Evolutionary conservation across 2,113 vertebrate genomes (phyloP).

Genomic region (Columbina picui): DNA sequence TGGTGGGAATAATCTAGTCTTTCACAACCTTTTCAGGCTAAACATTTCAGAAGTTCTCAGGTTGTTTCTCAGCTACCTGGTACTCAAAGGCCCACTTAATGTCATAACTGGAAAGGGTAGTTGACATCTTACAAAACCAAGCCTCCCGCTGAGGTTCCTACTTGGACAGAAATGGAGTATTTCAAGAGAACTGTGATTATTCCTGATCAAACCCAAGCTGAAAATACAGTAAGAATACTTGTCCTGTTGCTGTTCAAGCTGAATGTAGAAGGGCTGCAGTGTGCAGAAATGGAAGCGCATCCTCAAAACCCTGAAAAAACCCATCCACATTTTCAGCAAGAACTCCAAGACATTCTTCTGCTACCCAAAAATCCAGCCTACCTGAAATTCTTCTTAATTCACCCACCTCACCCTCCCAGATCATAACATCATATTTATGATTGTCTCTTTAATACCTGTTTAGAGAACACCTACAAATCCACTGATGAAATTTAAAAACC

Average conservation of each 20-base stretch:
- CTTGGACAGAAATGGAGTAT: not conserved
- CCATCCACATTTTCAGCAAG: not conserved
- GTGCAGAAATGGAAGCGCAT: not conserved
- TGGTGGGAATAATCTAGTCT: not conserved
- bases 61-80: not conserved
- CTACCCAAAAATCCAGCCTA: not conserved
- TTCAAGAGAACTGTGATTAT: not conserved
- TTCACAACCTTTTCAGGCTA: not conserved
- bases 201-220: not conserved
- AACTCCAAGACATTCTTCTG: not conserved
- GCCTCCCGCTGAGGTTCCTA: not conserved
- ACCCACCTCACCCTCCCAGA: not conserved
- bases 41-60: not conserved
- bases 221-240: not conserved
- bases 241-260: not conserved
- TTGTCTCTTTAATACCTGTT: constrained; percentile 38
- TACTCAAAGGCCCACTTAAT: not conserved
- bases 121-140: not conserved
- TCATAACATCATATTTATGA: constrained; percentile 15
- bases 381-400: not conserved
- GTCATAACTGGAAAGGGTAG: not conserved
- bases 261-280: accelerated
- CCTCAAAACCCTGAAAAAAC: not conserved
- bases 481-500: constrained; percentile 44
- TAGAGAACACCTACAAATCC: constrained; percentile 39